Evolutionary conservation across 2,888 invertebrate species (phyloP).

Genomic region (Eilema sororculum): DNA sequence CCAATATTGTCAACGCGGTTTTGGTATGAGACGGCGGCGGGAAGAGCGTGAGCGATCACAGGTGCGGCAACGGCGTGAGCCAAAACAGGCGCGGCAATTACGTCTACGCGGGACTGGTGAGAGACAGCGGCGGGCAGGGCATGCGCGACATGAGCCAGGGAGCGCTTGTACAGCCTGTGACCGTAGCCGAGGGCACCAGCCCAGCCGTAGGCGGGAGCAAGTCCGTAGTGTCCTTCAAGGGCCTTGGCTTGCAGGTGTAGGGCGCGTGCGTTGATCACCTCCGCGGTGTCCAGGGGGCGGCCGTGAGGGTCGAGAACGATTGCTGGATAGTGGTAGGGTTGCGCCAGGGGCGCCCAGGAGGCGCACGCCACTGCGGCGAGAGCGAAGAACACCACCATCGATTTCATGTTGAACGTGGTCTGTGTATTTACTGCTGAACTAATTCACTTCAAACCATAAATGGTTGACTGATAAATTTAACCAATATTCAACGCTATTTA

Average conservation of each 20-base stretch:
- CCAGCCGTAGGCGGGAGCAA: slow-evolving; percentile 47
- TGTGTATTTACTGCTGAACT: slow-evolving; percentile 68
- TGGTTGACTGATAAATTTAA: slow-evolving; percentile 51
- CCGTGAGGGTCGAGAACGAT: slow-evolving; percentile 81
- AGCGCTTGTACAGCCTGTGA: slow-evolving; percentile 67
- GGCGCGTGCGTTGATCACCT: slow-evolving; percentile 81
- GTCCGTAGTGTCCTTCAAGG: slow-evolving; percentile 72
- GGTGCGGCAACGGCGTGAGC: slow-evolving; percentile 57
- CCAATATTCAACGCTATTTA: slow-evolving; percentile 71
- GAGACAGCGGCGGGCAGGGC: slow-evolving; percentile 61
- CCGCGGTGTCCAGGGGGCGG: slow-evolving; percentile 82
- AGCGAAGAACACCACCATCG: slow-evolving; percentile 87
- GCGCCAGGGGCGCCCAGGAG: slow-evolving; percentile 79
- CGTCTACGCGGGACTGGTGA: slow-evolving; percentile 64
- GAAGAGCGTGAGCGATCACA: slow-evolving; percentile 53
- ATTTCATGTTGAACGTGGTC: slow-evolving; percentile 55
- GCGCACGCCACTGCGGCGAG: slow-evolving; percentile 87
- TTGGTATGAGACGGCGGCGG: slow-evolving; percentile 71
- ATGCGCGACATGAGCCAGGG: slow-evolving; percentile 56
- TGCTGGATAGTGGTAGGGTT: slow-evolving; percentile 80
- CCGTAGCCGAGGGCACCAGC: slow-evolving; percentile 56
- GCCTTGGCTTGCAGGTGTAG: slow-evolving; percentile 83
- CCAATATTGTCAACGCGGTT: slow-evolving; percentile 63
- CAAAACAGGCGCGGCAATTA: slow-evolving; percentile 60
- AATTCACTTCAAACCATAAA: slow-evolving; percentile 76